Conservation (phyloP, 2,797 vertebrate genomes). For the Sparidentex hasta region DNA sequence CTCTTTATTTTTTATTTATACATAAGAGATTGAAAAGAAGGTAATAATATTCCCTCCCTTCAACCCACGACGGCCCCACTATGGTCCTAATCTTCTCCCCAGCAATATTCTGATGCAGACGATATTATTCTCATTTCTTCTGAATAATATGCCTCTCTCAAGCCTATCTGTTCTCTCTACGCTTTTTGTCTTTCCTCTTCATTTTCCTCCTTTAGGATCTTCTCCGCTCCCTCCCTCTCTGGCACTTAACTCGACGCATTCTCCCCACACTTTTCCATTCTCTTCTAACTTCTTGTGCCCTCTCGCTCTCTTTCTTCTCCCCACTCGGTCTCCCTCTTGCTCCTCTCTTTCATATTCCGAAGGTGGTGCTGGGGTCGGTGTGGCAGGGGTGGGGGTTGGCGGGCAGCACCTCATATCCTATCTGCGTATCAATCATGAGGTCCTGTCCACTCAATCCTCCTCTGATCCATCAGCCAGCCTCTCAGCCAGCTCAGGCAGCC, state of each 20-base stretch:
- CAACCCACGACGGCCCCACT: conserved; percentile 58
- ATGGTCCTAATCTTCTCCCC: conserved; percentile 92
- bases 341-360: conserved; percentile 68
- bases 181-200: conserved; percentile 68
- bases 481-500: conserved; percentile 66
- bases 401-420: conserved; percentile 92
- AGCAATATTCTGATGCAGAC: conserved; percentile 91
- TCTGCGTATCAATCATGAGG: conserved; percentile 98
- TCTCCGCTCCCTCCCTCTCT: conserved; percentile 76
- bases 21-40: conserved; percentile 77
- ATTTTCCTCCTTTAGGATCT: conserved; percentile 78
- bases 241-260: conserved; percentile 71
- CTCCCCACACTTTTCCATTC: conserved; percentile 62
- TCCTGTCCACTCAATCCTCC: conserved; percentile 99
- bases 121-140: conserved; percentile 95
- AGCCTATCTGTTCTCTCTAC: conserved; percentile 85
- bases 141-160: conserved; percentile 96
- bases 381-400: conserved; percentile 61
- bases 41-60: conserved; percentile 78
- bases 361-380: conserved; percentile 53
- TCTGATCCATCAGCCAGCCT: conserved; percentile 95
- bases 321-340: conserved; percentile 41
- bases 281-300: conserved; percentile 89
- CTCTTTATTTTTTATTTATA: conserved; percentile 83
- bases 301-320: conserved; percentile 37